phyloP scores from a whole-genome alignment of 1,140 invertebrate genomes.

The Drusus annulatus region DNA sequence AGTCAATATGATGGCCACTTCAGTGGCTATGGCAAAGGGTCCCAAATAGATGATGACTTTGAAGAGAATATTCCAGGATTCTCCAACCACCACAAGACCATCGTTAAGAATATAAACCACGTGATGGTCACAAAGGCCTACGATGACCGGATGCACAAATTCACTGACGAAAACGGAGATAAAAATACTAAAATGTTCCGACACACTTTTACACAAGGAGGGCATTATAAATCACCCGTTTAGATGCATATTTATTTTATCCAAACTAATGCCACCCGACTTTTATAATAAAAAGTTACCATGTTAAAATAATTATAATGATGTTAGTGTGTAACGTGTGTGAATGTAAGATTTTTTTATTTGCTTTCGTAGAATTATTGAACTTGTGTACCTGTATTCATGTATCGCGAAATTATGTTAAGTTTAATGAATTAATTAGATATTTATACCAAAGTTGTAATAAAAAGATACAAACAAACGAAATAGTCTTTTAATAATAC shows the following conservation, averaged over 20 bases:
- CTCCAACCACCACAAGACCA: slow-evolving; percentile 39
- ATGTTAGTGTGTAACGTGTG: neutral
- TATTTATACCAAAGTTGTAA: neutral
- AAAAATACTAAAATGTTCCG: slow-evolving; percentile 12
- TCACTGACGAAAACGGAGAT: neutral
- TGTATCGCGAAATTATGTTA: neutral
- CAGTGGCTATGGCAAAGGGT: neutral
- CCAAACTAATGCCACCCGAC: too few relatives aligned
- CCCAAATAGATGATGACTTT: slow-evolving; percentile 34
- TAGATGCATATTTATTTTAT: neutral
- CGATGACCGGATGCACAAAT: slow-evolving; percentile 36
- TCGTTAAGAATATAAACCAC: slow-evolving; percentile 52
- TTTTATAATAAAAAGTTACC: too few relatives aligned
- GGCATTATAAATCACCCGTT: neutral
- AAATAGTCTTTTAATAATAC: too few relatives aligned
- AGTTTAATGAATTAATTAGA: neutral
- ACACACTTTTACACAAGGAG: slow-evolving; percentile 38
- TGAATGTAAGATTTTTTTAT: neutral
- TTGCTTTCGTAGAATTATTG: slow-evolving; percentile 10
- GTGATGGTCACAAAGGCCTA: slow-evolving; percentile 21
- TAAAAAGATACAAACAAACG: neutral
- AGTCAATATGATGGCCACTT: neutral
- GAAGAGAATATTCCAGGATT: slow-evolving; percentile 49
- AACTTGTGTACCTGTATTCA: slow-evolving; percentile 31
- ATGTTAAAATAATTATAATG: too few relatives aligned